phyloP scores from a whole-genome alignment of 2,113 vertebrate genomes.

The Anser brachyrhynchus region DNA sequence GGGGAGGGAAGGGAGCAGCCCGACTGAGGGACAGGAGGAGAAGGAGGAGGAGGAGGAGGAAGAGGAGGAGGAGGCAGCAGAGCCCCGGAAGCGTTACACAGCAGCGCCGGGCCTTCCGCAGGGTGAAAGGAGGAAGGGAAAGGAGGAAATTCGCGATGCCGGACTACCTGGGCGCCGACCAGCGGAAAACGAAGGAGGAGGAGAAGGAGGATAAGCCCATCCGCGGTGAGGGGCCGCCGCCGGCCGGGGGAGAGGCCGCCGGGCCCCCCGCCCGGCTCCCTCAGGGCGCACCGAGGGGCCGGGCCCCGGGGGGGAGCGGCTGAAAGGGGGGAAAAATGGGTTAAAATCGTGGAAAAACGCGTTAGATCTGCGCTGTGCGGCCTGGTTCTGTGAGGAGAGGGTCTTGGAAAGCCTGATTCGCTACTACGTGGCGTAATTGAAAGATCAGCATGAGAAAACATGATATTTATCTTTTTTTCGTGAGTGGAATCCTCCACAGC shows the following conservation, averaged over 20 bases:
- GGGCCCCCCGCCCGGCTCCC: too few species aligned
- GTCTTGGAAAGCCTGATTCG: too few species aligned
- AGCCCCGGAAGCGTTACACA: background rate
- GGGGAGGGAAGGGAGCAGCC: too few species aligned
- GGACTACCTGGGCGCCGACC: conserved; percentile 92
- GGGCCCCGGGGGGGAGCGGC: too few species aligned
- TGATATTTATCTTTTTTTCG: fast-evolving
- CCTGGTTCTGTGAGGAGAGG: background rate
- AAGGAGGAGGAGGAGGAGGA: too few species aligned
- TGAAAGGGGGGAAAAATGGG: too few species aligned
- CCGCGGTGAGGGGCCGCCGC: conserved; percentile 76
- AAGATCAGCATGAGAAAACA: background rate
- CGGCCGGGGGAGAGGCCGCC: too few species aligned
- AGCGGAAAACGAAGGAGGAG: conserved; percentile 92
- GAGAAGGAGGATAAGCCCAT: conserved; percentile 92
- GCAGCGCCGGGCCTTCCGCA: background rate
- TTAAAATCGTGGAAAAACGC: too few species aligned
- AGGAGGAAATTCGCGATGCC: conserved; percentile 74
- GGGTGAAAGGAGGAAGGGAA: too few species aligned
- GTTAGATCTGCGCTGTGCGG: fast-evolving
- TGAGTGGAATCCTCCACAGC: background rate
- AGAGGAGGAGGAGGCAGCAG: background rate
- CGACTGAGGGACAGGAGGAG: too few species aligned
- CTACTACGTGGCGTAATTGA: too few species aligned
- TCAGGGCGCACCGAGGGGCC: too few species aligned